Evolutionary conservation across 2,113 vertebrate genomes (phyloP).

Genomic region (Spermophilus dauricus): DNA sequence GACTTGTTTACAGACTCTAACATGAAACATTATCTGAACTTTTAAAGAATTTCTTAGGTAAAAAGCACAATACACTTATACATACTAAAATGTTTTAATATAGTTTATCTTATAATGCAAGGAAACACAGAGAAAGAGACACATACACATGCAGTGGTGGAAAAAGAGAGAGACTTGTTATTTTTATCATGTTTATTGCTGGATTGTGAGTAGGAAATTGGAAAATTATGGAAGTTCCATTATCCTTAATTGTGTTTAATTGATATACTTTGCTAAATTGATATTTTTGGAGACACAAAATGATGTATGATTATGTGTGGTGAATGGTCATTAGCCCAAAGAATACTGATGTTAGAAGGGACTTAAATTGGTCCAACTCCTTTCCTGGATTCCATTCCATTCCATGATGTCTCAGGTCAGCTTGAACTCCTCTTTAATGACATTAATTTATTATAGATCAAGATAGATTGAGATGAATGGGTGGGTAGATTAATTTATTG

Average conservation of each 20-base stretch:
- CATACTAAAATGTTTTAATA: background rate
- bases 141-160: background rate
- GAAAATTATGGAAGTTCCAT: background rate
- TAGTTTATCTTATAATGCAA: background rate
- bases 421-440: background rate
- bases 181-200: conserved; percentile 35
- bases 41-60: background rate
- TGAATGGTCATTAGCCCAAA: conserved; percentile 3
- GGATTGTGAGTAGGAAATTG: background rate
- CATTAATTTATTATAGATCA: background rate
- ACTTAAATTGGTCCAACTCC: background rate
- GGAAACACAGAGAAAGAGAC: background rate
- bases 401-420: background rate
- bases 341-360: background rate
- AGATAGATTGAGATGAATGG: background rate
- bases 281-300: background rate
- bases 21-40: background rate
- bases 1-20: background rate
- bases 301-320: background rate
- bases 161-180: background rate
- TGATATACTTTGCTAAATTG: background rate
- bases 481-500: background rate
- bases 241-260: conserved; percentile 20
- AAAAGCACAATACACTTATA: background rate
- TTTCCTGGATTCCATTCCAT: background rate